Conservation (phyloP, 23 tunicate species). For the Phallusia fumigata region DNA sequence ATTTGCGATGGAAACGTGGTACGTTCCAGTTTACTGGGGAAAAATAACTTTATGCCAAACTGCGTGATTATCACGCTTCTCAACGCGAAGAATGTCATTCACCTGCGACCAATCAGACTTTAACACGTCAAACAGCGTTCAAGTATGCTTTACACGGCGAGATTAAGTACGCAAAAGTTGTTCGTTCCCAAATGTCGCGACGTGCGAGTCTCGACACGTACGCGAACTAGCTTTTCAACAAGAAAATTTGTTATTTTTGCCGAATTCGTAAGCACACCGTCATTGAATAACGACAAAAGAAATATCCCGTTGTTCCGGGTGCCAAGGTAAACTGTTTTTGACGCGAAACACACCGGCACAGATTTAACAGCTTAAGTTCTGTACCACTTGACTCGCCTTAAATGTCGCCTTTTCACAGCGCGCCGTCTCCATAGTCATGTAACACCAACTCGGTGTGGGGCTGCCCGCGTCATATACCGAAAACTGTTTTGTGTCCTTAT, state of each 20-base stretch:
- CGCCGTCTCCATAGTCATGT: background rate
- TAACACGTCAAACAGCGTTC: conserved; percentile 6
- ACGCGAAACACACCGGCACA: conserved; percentile 6
- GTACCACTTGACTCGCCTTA: background rate
- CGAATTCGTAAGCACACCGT: background rate
- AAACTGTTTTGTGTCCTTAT: background rate
- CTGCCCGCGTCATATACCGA: background rate
- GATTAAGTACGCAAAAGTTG: background rate
- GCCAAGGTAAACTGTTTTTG: conserved; percentile 3
- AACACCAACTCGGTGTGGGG: background rate
- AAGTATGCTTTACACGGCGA: background rate
- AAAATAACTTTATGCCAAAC: too few species aligned
- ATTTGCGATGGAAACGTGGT: background rate
- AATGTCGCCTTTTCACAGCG: background rate
- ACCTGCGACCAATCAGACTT: conserved; percentile 1
- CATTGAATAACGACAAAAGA: background rate
- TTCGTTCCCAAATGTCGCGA: background rate
- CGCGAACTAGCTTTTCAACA: background rate
- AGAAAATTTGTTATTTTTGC: background rate
- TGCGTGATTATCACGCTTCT: too few species aligned
- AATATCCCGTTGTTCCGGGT: conserved; percentile 1
- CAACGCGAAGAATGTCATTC: background rate
- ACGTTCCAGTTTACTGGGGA: background rate
- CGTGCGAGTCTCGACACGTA: background rate
- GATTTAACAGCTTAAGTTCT: background rate